These are phyloP conservation scores for Bradypodion ventrale DNA, from an alignment of 2,797 vertebrate genomes.

Conservation along the genomic window DNA sequence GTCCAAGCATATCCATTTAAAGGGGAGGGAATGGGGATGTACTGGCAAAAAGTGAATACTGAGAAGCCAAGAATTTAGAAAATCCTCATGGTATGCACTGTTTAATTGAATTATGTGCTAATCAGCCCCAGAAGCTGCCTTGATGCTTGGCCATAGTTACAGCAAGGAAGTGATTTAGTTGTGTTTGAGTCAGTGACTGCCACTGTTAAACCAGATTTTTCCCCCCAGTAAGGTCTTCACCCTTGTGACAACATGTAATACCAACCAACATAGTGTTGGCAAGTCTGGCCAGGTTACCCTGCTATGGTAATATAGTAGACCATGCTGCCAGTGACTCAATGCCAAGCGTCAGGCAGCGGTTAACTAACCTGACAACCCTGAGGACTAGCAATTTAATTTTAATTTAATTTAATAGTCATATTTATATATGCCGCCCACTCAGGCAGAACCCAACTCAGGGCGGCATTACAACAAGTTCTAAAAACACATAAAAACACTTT, in stretches of 20 bases:
- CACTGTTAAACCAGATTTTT: not conserved
- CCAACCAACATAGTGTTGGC: not conserved
- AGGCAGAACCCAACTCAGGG: no score
- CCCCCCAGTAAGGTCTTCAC: no score
- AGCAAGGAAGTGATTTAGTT: not conserved
- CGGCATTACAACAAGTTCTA: no score
- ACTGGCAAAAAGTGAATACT: not conserved
- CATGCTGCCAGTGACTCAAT: no score
- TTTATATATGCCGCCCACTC: no score
- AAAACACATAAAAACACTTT: no score
- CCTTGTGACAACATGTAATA: not conserved
- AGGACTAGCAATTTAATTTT: no score
- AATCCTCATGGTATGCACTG: not conserved
- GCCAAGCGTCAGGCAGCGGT: no score
- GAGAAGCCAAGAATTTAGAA: slow-evolving; percentile 11
- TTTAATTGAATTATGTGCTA: slow-evolving; percentile 20
- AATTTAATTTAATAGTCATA: no score
- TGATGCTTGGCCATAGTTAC: not conserved
- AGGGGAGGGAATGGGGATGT: not conserved
- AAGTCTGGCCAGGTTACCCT: no score
- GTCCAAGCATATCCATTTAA: not conserved
- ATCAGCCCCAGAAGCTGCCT: slow-evolving; percentile 17
- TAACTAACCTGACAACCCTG: no score
- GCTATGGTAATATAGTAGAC: no score
- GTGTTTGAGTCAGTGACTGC: not conserved